Percentiles rank a stretch among this genome's conserved stretches.
Evolutionary conservation across 2,888 invertebrate genomes (phyloP).

Genomic region (Heliconius aoede): DNA sequence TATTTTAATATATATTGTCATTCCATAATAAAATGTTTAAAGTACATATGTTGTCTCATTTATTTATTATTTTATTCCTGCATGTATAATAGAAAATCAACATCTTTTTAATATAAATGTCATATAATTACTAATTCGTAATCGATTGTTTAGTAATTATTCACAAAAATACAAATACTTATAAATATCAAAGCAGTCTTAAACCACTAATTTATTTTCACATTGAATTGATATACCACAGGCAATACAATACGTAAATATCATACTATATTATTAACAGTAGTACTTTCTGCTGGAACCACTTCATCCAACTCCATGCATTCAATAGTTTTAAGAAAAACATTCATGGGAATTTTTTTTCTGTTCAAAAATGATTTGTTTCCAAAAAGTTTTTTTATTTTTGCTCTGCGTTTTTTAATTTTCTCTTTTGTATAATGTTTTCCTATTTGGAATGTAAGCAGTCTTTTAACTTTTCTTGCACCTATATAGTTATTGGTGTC

Average conservation of each 20-base stretch:
- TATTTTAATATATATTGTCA: background rate
- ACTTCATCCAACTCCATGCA: constrained; percentile 77
- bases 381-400: constrained; percentile 82
- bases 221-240: constrained; percentile 52
- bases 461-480: constrained; percentile 82
- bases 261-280: constrained; percentile 46
- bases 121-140: background rate
- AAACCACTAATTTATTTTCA: constrained; percentile 11
- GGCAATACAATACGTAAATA: constrained; percentile 51
- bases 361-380: constrained; percentile 79
- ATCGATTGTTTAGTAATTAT: constrained; percentile 5
- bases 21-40: constrained; percentile 15
- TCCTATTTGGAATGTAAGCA: constrained; percentile 81
- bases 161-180: constrained; percentile 20
- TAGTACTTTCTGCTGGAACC: constrained; percentile 62
- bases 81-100: background rate
- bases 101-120: background rate
- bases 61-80: background rate
- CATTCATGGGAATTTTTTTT: constrained; percentile 82
- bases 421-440: constrained; percentile 81
- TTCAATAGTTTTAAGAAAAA: constrained; percentile 82
- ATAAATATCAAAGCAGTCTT: constrained; percentile 28
- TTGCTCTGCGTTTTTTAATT: constrained; percentile 83
- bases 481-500: constrained; percentile 77
- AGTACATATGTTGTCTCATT: background rate